Evolutionary conservation across 2,888 invertebrate species (phyloP).

Genomic region (Heteromyza rotundicornis): DNA sequence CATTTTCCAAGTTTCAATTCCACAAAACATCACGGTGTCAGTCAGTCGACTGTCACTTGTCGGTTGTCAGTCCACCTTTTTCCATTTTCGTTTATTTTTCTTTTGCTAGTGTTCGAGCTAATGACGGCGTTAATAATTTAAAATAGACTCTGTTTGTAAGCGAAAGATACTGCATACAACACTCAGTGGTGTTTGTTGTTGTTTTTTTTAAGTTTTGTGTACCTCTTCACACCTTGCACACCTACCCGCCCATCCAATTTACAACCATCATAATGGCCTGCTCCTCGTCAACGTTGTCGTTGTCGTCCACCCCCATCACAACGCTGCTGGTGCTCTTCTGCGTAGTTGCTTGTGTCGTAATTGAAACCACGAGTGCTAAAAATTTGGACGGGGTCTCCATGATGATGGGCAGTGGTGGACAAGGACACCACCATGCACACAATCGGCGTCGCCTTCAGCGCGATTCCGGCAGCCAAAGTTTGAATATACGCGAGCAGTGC

Average conservation of each 20-base stretch:
- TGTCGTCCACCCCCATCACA: conserved; percentile 2
- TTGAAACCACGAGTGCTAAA: conserved; percentile 36
- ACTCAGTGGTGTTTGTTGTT: no score
- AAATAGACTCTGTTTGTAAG: no score
- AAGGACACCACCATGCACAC: conserved; percentile 36
- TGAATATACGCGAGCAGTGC: conserved; percentile 41
- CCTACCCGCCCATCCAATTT: not conserved
- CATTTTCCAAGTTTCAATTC: no score
- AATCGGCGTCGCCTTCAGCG: conserved; percentile 52
- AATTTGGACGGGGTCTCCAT: conserved; percentile 33
- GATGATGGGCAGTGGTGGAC: conserved; percentile 24
- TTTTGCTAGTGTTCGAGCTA: no score
- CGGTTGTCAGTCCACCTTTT: no score
- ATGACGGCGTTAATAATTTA: no score
- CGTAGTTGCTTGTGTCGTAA: conserved; percentile 25
- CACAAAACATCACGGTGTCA: no score
- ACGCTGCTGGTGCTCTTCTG: conserved; percentile 17
- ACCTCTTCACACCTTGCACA: not conserved
- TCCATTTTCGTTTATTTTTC: no score
- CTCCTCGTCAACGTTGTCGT: conserved; percentile 6
- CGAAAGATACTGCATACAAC: no score
- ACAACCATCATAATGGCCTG: conserved; percentile 8
- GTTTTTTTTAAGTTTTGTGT: not conserved
- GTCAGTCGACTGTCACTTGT: no score
- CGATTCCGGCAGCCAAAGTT: conserved; percentile 33